Evolutionary conservation across 2,888 invertebrate genomes (phyloP).

Genomic region (Dasypogon diadema): DNA sequence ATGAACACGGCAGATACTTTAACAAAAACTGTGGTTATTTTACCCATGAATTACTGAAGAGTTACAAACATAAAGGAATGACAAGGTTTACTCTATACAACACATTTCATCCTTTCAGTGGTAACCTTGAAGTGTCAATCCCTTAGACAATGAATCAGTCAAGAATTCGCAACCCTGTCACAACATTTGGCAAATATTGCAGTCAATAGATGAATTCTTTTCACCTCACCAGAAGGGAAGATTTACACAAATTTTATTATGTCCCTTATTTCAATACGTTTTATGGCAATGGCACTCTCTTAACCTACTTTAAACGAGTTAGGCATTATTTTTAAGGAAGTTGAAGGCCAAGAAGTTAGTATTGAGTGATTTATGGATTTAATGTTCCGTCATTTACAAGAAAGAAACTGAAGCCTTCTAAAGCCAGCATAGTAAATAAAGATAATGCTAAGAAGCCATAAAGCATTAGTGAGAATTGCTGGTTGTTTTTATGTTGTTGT

Average conservation of each 20-base stretch:
- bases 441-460: too few relatives aligned
- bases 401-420: too few relatives aligned
- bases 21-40: too few relatives aligned
- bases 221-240: neutral
- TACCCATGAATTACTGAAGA: too few relatives aligned
- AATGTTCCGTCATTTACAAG: neutral
- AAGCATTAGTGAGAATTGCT: neutral
- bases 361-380: constrained; percentile 11
- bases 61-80: too few relatives aligned
- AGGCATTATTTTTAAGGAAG: neutral
- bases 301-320: constrained; percentile 31
- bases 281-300: neutral
- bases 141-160: neutral
- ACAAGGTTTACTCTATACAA: too few relatives aligned
- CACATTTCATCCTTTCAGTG: constrained; percentile 7
- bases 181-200: constrained; percentile 28
- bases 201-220: constrained; percentile 3
- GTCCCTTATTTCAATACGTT: neutral
- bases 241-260: constrained; percentile 6
- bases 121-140: constrained; percentile 31
- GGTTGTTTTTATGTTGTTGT: constrained; percentile 25
- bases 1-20: too few relatives aligned
- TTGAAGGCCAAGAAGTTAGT: constrained; percentile 16
- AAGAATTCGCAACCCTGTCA: constrained; percentile 22
- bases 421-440: too few relatives aligned